phyloP scores from a whole-genome alignment of 2,888 invertebrate species.

The Lasioglossum vierecki region DNA sequence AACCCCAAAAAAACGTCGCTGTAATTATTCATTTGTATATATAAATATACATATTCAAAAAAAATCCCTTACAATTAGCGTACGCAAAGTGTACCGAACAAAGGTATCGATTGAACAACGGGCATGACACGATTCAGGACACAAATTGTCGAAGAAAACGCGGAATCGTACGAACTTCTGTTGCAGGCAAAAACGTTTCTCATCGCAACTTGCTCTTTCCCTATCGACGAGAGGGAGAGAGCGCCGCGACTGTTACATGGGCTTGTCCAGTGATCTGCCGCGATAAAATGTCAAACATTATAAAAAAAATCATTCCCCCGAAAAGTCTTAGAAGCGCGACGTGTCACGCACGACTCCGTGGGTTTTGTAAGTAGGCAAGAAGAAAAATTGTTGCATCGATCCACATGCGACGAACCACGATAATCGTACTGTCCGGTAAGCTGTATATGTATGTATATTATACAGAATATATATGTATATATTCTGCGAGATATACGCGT shows the following conservation, averaged over 20 bases:
- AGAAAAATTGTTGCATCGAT: slow-evolving; percentile 25
- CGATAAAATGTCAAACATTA: slow-evolving; percentile 15
- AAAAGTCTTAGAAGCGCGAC: slow-evolving; percentile 17
- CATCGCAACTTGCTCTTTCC: not conserved
- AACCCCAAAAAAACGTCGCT: not conserved
- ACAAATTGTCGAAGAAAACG: not conserved
- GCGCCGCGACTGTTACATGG: slow-evolving; percentile 7
- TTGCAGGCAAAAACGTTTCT: too few species aligned
- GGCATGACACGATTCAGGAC: not conserved
- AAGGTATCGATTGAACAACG: not conserved
- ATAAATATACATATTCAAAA: not conserved
- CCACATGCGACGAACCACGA: slow-evolving; percentile 38
- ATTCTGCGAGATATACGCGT: not conserved
- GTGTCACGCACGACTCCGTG: not conserved
- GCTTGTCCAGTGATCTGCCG: slow-evolving; percentile 5
- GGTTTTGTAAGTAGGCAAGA: not conserved
- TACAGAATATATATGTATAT: slow-evolving; percentile 1
- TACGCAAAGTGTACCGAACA: not conserved
- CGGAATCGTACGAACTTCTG: not conserved
- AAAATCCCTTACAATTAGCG: not conserved
- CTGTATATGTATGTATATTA: slow-evolving; percentile 22
- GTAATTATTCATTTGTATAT: not conserved
- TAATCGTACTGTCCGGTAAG: slow-evolving; percentile 52
- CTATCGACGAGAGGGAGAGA: not conserved
- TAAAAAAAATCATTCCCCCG: slow-evolving; percentile 5